Base-by-base conservation (phyloP, 2,797 vertebrate species). In the Eurystomus glaucurus region DNA sequence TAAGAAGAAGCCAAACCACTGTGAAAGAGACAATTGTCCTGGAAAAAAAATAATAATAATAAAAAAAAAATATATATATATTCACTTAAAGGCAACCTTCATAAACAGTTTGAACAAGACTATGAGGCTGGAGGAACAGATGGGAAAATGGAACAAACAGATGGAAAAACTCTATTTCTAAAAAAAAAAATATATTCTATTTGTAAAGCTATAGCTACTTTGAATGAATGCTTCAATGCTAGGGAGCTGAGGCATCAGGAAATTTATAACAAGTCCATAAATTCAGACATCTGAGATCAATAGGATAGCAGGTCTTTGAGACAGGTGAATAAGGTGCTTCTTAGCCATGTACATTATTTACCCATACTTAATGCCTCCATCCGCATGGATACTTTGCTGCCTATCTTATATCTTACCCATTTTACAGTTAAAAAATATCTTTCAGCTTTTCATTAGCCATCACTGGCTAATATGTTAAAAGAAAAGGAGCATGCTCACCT, bases 141-240 rank as follows among this genome's bases (percentile, higher is more conserved):
- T 98, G 98, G 97, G 98, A 95, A 98, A 98, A 98, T 97, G 97
- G 97, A 96, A 96, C 95, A 96, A 98, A 97, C 98, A 98, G 98
- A 98, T 98, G 98, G 98, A 98, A 98, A 98, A 98, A 97, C 85
- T 97, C 97, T 91, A 97, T 97, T 97, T 98, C 94, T 91, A 91
- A 91, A 93, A 91, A 95, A 93, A 71, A 85, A 94, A 85, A 37
- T 80, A 82, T 80, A 52, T 93, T 96, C 97, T 98, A 97, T 98
- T 97, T 98, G 97, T 97, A 97, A 98, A 98, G 82, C 96, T 97
- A 93, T 96, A 98, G 69, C 81, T 96, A 88, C 92, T 98, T 88
- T 88, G 93, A 98, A 97, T 95, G 96, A 96, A 93, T 94, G 91
- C 94, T 97, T 97, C 92, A 94, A 91, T 70, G 91, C 91, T 97